Evolutionary conservation across 2,888 invertebrate genomes (phyloP), one percentile per base, ranked within the genome.

Genomic region (Drosophila melanosoma): DNA sequence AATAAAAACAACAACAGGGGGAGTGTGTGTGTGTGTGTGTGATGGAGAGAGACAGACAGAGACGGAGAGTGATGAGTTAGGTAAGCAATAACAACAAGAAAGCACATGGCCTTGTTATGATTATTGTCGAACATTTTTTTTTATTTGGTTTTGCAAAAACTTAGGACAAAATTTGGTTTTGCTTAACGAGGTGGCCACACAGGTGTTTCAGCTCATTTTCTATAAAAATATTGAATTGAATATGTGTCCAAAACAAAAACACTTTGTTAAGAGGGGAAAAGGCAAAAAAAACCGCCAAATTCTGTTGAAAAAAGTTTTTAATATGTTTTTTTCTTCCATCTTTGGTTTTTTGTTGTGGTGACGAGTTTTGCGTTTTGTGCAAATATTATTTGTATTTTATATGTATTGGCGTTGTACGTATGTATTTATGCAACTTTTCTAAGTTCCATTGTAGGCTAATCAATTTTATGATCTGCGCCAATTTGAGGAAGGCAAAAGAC

Each of bases 381-480:
- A 42, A 52, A 58, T 38, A 56, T 35, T 59, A 60, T 61, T 45
- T 75, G 59, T 64, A 57, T 36, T 64, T 26, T 51, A 38, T 59
- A 35, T 20, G 45, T 20, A 20, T 20, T 45, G 20, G 1, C 23
- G 4, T 33, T 35, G 15, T 53, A 20, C 23, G 4, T 54, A 2
- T 11, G 11, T 29, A 3, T 7, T n/a, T 11, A 23, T 49, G 56
- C 49, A 57, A 74, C 58, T 79, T 63, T 51, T 58, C 54, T 49
- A 17, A 33, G 57, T 58, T 66, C 23, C 7, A 23, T 23, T 23
- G 15, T 23, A 51, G 48, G 61, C 53, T 42, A 66, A 57, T 64
- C 23, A 57, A 57, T 23, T 66, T 63, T 59, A 70, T 49, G 53
- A 79, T 69, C 67, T 62, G 35, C 56, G 29, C 52, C 59, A 73